These are phyloP conservation scores for Trematomus loennbergii DNA, from an alignment of 2,113 vertebrate genomes.

Conservation along the genomic window DNA sequence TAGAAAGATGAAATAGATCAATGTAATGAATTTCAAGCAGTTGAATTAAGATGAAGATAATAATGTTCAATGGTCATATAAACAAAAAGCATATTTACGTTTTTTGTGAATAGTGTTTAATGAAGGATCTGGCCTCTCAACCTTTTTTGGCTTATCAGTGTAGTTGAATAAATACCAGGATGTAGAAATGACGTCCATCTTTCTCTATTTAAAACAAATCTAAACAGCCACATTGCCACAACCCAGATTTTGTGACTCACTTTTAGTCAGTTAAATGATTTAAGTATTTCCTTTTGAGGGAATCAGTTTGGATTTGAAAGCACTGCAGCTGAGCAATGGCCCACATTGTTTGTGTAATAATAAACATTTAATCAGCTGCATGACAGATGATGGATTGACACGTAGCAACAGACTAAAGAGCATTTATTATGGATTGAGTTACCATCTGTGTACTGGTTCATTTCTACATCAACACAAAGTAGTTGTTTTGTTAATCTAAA, in stretches of 20 bases:
- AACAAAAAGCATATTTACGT: too few relatives aligned
- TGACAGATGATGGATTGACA: constrained; percentile 19
- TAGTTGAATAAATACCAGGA: background rate
- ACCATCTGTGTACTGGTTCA: background rate
- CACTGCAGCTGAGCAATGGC: constrained; percentile 13
- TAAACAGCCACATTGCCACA: background rate
- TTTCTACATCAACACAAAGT: background rate
- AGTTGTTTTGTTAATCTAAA: too few relatives aligned
- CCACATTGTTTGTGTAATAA: constrained; percentile 32
- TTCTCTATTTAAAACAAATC: background rate
- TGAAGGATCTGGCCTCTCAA: background rate
- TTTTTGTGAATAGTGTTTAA: too few relatives aligned
- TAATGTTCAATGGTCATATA: too few relatives aligned
- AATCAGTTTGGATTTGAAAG: constrained; percentile 3
- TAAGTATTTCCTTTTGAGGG: background rate
- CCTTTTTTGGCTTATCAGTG: background rate
- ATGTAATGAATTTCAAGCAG: too few relatives aligned
- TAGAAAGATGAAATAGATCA: too few relatives aligned
- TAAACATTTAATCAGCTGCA: constrained; percentile 19
- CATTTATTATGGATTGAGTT: constrained; percentile 32
- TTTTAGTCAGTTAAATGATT: background rate
- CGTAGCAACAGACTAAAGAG: constrained; percentile 14
- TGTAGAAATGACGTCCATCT: background rate
- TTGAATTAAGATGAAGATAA: too few relatives aligned
- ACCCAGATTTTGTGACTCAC: background rate